Conservation (phyloP, 2,113 vertebrate genomes). For the Oryzias melastigma region DNA sequence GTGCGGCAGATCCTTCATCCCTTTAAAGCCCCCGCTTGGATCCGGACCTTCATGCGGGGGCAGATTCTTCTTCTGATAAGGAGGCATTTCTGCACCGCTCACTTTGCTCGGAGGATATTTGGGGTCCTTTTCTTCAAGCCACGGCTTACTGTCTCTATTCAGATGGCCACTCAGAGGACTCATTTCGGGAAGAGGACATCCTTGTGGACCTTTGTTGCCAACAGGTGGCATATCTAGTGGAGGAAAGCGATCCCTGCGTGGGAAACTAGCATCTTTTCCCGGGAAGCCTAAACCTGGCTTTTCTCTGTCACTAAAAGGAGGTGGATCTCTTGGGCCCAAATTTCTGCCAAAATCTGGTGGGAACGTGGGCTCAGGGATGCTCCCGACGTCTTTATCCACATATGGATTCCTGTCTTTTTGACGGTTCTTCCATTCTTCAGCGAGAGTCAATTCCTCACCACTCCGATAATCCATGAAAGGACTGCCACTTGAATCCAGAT, state of each 20-base stretch:
- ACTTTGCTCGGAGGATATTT: slow-evolving; percentile 54
- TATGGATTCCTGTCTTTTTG: slow-evolving; percentile 57
- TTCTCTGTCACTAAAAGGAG: slow-evolving; percentile 50
- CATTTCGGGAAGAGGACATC: slow-evolving; percentile 48
- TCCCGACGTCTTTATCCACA: slow-evolving; percentile 45
- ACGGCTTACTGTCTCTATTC: slow-evolving; percentile 64
- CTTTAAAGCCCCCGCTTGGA: slow-evolving; percentile 61
- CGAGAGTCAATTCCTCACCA: slow-evolving; percentile 74
- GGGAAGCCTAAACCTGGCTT: slow-evolving; percentile 59
- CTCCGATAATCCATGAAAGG: slow-evolving; percentile 68
- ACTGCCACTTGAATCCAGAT: slow-evolving; percentile 54
- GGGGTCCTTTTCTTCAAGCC: slow-evolving; percentile 63
- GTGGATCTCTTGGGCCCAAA: slow-evolving; percentile 42
- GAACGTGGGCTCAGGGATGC: slow-evolving; percentile 47
- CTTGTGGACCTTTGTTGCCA: slow-evolving; percentile 52
- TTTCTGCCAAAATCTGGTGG: slow-evolving; percentile 58
- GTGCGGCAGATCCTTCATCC: slow-evolving; percentile 53
- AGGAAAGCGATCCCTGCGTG: slow-evolving; percentile 53
- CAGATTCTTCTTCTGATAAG: slow-evolving; percentile 57
- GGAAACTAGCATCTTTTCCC: slow-evolving; percentile 61
- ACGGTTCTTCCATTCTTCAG: slow-evolving; percentile 77
- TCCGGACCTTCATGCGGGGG: slow-evolving; percentile 34
- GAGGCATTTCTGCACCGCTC: slow-evolving; percentile 44
- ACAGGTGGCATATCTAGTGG: slow-evolving; percentile 46
- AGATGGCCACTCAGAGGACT: slow-evolving; percentile 38